phyloP scores from a whole-genome alignment of 1,140 invertebrate genomes.

The Proales similis region DNA sequence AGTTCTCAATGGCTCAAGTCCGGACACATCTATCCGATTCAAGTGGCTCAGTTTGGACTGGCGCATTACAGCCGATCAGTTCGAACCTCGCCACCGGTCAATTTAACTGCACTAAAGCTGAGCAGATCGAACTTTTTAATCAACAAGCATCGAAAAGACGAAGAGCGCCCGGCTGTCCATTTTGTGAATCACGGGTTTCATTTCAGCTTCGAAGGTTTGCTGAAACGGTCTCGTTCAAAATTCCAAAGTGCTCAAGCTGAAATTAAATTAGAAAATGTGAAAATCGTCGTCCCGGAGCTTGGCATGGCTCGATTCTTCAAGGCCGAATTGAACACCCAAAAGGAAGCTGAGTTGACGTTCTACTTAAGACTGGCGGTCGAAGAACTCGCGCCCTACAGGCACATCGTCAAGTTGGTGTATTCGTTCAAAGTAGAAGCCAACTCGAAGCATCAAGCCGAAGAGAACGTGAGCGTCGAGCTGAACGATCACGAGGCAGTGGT shows the following conservation, averaged over 20 bases:
- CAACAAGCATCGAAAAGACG: too few relatives aligned
- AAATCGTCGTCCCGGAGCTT: background rate
- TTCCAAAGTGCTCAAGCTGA: background rate
- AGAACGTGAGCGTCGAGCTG: too few relatives aligned
- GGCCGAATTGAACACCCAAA: background rate
- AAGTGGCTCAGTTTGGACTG: slow-evolving; percentile 93
- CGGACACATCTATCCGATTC: slow-evolving; percentile 94
- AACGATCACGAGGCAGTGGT: too few relatives aligned
- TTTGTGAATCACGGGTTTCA: slow-evolving; percentile 2
- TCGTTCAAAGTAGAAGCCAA: too few relatives aligned
- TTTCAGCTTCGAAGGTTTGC: slow-evolving; percentile 7
- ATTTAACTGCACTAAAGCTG: too few relatives aligned
- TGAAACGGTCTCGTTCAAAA: background rate
- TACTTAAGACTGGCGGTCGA: slow-evolving; percentile 1
- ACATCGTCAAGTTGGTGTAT: slow-evolving; percentile 8
- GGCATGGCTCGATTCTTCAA: background rate
- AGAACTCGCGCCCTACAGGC: background rate
- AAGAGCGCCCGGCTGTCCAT: background rate
- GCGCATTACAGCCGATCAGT: slow-evolving; percentile 94
- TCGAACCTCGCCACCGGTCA: too few relatives aligned
- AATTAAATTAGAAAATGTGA: background rate
- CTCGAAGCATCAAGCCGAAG: too few relatives aligned
- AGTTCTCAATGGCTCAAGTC: slow-evolving; percentile 81
- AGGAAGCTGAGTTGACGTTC: background rate
- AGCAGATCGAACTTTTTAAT: too few relatives aligned